Base-by-base conservation (phyloP, 2,888 invertebrate genomes). In the Microchrysa polita region DNA sequence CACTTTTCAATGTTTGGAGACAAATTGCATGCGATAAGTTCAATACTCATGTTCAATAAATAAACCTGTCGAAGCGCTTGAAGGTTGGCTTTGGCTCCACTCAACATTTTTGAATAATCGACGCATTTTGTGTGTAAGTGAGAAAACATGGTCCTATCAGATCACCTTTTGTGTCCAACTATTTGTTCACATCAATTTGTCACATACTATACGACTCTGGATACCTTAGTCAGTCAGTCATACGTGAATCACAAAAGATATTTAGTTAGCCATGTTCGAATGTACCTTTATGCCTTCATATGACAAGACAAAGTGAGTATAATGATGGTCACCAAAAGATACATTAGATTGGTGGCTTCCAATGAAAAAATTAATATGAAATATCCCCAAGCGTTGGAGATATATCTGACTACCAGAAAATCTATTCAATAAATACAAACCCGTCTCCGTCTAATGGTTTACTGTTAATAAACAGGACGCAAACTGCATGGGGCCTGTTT, bases 11-110 rank as follows among this genome's bases (percentile, higher is more conserved):
- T 59, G 16, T 61, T 34, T 40, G 40, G 53, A 53, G 67, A 67
- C 67, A 67, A 67, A 67, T 67, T 53, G 67, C 67, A 67, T 20
- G 44, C 20, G 67, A 67, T 67, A 67, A 67, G 27, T 67, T 53
- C 67, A 27, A 27, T 52, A 20, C 53, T 9, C 27, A 67, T 53
- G 67, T 67, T 53, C 16, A 52, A 67, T 67, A 67, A 67, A 67
- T 67, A 67, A 67, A 65, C 20, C 27, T 67, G 67, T 23, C 67
- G 16, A 67, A 63, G 48, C 14, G 12, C 5, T 12, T 10, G 48
- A n/a, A 48, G 48, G 2, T 48, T 48, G 2, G 48, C 48, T 10
- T 48, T 4, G 16, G 4, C 48, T 9, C 7, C 42, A n/a, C n/a
- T n/a, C n/a, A n/a, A n/a, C n/a, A n/a, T n/a, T 34, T 34, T 34